Evolutionary conservation across 2,113 vertebrate genomes (phyloP).

Genomic region (Elanus axillaris): DNA sequence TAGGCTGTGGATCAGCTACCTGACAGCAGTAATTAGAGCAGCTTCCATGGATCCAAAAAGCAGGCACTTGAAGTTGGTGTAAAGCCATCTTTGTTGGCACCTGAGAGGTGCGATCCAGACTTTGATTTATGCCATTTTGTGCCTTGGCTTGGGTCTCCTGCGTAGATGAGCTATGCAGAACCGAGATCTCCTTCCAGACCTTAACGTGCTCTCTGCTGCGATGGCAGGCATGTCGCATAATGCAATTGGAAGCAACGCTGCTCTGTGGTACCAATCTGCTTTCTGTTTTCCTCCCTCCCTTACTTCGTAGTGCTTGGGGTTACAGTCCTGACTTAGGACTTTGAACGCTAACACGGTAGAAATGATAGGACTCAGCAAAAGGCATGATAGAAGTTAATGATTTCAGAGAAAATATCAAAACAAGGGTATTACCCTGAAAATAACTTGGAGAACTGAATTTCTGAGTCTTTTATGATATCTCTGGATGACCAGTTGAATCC

Average conservation of each 20-base stretch:
- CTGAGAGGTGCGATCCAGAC: neutral
- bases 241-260: rapidly evolving
- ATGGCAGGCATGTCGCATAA: rapidly evolving
- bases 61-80: neutral
- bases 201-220: neutral
- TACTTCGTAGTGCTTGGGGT: neutral
- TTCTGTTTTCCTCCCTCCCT: neutral
- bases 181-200: neutral
- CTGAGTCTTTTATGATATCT: neutral
- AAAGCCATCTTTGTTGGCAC: neutral
- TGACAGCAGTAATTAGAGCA: neutral
- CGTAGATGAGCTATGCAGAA: neutral
- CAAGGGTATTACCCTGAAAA: neutral
- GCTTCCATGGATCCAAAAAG: neutral
- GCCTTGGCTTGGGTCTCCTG: neutral
- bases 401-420: neutral
- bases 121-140: rapidly evolving
- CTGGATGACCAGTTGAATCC: neutral
- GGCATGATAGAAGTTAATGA: neutral
- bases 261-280: neutral
- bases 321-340: neutral
- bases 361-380: neutral
- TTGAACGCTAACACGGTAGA: neutral
- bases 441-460: neutral
- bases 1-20: neutral